Base-by-base conservation (phyloP, 2,113 vertebrate species). In the Neodon shergylaensis region DNA sequence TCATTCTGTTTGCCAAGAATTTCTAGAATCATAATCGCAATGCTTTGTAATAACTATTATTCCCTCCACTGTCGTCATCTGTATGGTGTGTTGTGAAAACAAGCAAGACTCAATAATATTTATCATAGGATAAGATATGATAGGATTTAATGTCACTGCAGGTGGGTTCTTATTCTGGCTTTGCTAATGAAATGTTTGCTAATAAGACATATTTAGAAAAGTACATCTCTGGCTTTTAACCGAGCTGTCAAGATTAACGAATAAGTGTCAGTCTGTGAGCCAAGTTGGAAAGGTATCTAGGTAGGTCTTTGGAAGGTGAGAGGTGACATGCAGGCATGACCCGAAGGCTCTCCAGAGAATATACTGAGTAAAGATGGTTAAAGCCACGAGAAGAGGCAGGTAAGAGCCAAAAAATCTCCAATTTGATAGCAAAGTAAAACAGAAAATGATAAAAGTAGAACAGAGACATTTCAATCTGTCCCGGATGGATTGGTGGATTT, bases 181-280 rank as follows among this genome's bases (percentile, higher is more conserved):
- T 26, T 44, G 44, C 28, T 84, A 63, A 63, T 79, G 65, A 94
- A 79, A 93, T 97, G 28, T 28, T 72, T 82, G 9, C 81, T 33
- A 74, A 10, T 17, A 84, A 61, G 54, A 42, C 9, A 9, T 44
- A 65, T 63, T 93, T 22, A 8, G 14, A 31, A 70, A 92, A 91
- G 61, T 44, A 9, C 2, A 11, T 47, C 36, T 87, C 49, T 83
- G 7, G 22, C 12, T 66, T 5, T 73, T 81, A 81, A 70, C 5
- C 70, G 49, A 88, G 84, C 1, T 52, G 42, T 91, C 72, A 91
- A 86, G 49, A 49, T 84, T 86, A 82, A 42, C n/a, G 93, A 92
- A 91, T 11, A 88, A 78, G 63, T 88, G 12, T 86, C 66, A 82
- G 76, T 19, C 31, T 78, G 31, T 58, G 52, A 66, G 0, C 22